Evolutionary conservation across 1,140 invertebrate species (phyloP).

Genomic region (Aethina tumida): DNA sequence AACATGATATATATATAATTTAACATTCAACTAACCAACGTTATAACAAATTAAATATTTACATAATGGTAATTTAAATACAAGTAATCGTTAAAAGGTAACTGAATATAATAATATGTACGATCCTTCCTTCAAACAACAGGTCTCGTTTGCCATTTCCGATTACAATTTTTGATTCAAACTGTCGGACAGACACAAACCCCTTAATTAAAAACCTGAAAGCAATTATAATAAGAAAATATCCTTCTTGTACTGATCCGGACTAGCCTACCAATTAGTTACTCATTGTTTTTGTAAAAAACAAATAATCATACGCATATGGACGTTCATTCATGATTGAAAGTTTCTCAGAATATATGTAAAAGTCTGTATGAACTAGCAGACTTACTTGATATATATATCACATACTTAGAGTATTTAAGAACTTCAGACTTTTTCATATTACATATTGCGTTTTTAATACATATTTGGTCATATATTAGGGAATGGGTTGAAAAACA

Average conservation of each 20-base stretch:
- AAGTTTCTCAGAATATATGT: constrained; percentile 4
- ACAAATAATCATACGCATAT: background rate
- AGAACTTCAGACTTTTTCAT: constrained; percentile 15
- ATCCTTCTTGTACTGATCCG: constrained; percentile 2
- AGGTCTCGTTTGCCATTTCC: too few species aligned
- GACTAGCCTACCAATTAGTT: constrained; percentile 1
- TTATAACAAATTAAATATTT: too few species aligned
- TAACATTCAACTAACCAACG: background rate
- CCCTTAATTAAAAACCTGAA: background rate
- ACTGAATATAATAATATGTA: too few species aligned
- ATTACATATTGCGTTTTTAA: constrained; percentile 11
- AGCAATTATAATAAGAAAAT: background rate
- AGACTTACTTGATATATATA: constrained; percentile 5
- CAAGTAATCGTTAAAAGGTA: too few species aligned
- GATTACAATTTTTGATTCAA: too few species aligned
- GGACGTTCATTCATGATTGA: too few species aligned
- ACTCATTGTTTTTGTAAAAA: background rate
- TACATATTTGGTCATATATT: constrained; percentile 12
- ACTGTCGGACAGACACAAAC: too few species aligned
- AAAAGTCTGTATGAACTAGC: background rate
- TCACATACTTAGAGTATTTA: constrained; percentile 16
- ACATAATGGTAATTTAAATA: too few species aligned
- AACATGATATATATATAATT: constrained; percentile 1
- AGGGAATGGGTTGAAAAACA: constrained; percentile 8
- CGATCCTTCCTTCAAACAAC: too few species aligned